A percentile compares a stretch with the other conserved stretches of the same genome.
Conservation (phyloP, 2,888 invertebrate species). For the Hydrotaea cyrtoneurina region DNA sequence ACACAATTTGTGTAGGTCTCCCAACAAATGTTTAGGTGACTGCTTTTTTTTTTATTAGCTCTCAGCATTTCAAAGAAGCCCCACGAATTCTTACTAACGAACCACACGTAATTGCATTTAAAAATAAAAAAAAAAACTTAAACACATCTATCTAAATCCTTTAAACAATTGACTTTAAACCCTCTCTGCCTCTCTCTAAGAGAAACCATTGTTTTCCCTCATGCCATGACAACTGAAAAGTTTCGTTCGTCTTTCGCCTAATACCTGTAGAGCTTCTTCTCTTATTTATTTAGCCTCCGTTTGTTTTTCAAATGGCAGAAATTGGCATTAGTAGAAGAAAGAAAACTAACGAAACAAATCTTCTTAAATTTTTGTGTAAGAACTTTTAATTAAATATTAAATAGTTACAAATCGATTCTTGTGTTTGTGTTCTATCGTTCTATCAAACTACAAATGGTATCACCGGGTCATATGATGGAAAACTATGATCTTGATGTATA, state of each 20-base stretch:
- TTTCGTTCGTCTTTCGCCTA: too few relatives aligned
- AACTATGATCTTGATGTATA: neutral
- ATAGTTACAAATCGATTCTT: constrained; percentile 40
- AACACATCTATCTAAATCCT: neutral
- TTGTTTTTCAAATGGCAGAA: neutral
- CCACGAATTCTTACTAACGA: too few relatives aligned
- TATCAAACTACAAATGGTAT: neutral
- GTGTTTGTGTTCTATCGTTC: constrained; percentile 18
- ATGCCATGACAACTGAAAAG: constrained; percentile 9
- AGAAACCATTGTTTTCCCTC: neutral
- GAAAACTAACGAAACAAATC: constrained; percentile 55
- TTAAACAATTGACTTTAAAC: neutral
- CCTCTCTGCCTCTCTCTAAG: neutral
- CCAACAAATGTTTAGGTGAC: too few relatives aligned
- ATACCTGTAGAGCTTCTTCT: constrained; percentile 2
- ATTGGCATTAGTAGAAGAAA: constrained; percentile 23
- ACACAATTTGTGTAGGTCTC: too few relatives aligned
- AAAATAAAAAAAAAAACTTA: too few relatives aligned
- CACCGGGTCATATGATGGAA: constrained; percentile 4
- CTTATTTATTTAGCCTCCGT: constrained; percentile 12
- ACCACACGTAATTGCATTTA: too few relatives aligned
- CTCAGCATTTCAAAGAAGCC: too few relatives aligned
- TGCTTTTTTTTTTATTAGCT: too few relatives aligned
- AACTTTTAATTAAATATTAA: constrained; percentile 65
- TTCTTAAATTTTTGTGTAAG: constrained; percentile 62